A percentile compares a stretch with the other conserved stretches of the same genome.
These are phyloP conservation scores for Sinohyriopsis cumingii DNA, from an alignment of 2,888 invertebrate genomes.

Conservation along the genomic window DNA sequence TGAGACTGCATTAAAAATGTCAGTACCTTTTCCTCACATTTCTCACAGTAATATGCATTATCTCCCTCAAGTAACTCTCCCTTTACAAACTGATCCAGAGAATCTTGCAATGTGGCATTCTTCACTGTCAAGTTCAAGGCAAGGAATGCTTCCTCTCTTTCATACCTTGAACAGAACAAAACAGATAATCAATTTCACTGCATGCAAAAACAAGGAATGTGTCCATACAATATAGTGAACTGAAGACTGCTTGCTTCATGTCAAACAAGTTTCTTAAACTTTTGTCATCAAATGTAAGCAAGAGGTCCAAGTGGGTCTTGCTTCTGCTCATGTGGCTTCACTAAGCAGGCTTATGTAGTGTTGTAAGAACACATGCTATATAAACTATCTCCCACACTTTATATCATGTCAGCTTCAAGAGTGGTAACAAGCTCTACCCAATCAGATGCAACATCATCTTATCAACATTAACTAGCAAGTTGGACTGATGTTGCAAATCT, in stretches of 20 bases:
- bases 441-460: too few relatives aligned
- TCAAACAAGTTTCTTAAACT: too few relatives aligned
- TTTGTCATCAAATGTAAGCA: too few relatives aligned
- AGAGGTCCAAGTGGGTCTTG: too few relatives aligned
- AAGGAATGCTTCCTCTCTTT: conserved; percentile 74
- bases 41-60: conserved; percentile 76
- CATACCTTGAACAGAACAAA: conserved; percentile 67
- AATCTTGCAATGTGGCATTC: conserved; percentile 73
- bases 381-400: too few relatives aligned
- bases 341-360: too few relatives aligned
- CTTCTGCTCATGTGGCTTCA: too few relatives aligned
- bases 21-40: conserved; percentile 74
- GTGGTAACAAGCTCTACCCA: too few relatives aligned
- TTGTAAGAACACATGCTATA: too few relatives aligned
- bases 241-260: not conserved
- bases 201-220: conserved; percentile 1
- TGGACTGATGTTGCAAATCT: too few relatives aligned
- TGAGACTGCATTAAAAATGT: not conserved
- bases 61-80: conserved; percentile 76
- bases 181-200: not conserved
- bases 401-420: too few relatives aligned
- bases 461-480: too few relatives aligned
- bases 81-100: conserved; percentile 75
- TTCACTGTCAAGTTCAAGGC: conserved; percentile 74
- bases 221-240: not conserved